A percentile compares a stretch with the other conserved stretches of the same genome.
Conservation (phyloP, 2,888 invertebrate species). For the Drosophila fungiperda region DNA sequence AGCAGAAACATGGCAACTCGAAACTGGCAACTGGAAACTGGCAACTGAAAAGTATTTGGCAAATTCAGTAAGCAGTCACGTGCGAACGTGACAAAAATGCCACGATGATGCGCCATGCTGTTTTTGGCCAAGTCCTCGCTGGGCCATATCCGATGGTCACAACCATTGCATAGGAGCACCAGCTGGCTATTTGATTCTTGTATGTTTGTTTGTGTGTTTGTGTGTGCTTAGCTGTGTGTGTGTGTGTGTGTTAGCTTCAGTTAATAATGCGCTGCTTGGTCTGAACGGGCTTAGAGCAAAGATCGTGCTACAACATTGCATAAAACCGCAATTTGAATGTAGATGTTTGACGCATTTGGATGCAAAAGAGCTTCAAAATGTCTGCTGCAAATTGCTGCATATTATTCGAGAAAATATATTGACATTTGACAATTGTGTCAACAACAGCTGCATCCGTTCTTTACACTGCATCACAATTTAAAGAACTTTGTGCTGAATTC, state of each 20-base stretch:
- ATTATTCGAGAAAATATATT: constrained; percentile 40
- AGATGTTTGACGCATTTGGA: constrained; percentile 14
- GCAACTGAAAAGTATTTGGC: constrained; percentile 34
- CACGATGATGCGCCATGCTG: constrained; percentile 63
- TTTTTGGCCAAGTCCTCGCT: constrained; percentile 36
- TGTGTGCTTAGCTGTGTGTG: not conserved
- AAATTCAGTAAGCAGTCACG: constrained; percentile 73
- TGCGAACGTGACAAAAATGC: constrained; percentile 80
- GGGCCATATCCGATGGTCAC: constrained; percentile 38
- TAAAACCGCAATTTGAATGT: constrained; percentile 34
- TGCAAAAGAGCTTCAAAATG: constrained; percentile 12
- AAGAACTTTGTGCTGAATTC: not conserved
- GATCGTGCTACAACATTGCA: constrained; percentile 22
- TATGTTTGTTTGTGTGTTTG: constrained; percentile 1
- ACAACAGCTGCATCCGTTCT: constrained; percentile 21
- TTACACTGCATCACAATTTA: constrained; percentile 2
- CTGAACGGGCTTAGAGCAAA: constrained; percentile 1
- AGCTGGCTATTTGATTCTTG: constrained; percentile 15
- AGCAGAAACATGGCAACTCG: not conserved
- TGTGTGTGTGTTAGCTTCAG: constrained; percentile 1
- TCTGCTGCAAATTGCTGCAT: constrained; percentile 45
- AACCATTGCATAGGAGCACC: constrained; percentile 26
- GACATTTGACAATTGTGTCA: constrained; percentile 52
- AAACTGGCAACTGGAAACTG: constrained; percentile 1
- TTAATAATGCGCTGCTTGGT: constrained; percentile 23